These are phyloP conservation scores for Mystacornis crossleyi DNA, from an alignment of 2,113 vertebrate genomes.

Conservation along the genomic window DNA sequence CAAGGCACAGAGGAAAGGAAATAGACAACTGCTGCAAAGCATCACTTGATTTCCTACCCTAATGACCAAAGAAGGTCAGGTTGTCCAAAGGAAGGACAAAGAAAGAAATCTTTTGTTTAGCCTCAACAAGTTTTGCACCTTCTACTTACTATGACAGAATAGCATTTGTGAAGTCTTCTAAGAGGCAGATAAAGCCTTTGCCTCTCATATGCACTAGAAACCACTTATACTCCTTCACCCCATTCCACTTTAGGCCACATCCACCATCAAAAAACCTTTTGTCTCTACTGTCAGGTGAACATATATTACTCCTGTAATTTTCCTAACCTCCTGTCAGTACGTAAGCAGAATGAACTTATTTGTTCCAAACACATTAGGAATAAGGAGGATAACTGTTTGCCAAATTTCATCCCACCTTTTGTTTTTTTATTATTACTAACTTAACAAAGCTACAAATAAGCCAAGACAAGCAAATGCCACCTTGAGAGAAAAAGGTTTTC, in stretches of 20 bases:
- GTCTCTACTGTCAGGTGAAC: background rate
- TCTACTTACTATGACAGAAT: background rate
- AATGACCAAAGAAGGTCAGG: background rate
- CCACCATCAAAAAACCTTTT: background rate
- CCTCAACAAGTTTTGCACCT: background rate
- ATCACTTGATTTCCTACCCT: background rate
- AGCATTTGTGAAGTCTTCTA: background rate
- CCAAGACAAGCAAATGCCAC: background rate
- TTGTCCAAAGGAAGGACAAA: background rate
- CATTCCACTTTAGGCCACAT: background rate
- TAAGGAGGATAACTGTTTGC: background rate
- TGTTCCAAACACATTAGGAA: background rate
- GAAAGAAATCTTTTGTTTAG: background rate
- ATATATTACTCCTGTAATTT: background rate
- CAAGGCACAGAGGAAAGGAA: background rate
- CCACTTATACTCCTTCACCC: background rate
- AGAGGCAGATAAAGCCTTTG: background rate
- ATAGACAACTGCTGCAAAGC: background rate
- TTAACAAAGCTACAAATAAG: background rate
- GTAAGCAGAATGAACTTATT: background rate
- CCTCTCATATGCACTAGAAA: background rate
- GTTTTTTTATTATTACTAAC: background rate
- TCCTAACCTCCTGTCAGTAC: background rate
- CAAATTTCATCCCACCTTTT: background rate
- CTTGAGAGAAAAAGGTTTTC: background rate